Base-by-base conservation (phyloP, 2,113 vertebrate species). In the Varanus komodoensis region DNA sequence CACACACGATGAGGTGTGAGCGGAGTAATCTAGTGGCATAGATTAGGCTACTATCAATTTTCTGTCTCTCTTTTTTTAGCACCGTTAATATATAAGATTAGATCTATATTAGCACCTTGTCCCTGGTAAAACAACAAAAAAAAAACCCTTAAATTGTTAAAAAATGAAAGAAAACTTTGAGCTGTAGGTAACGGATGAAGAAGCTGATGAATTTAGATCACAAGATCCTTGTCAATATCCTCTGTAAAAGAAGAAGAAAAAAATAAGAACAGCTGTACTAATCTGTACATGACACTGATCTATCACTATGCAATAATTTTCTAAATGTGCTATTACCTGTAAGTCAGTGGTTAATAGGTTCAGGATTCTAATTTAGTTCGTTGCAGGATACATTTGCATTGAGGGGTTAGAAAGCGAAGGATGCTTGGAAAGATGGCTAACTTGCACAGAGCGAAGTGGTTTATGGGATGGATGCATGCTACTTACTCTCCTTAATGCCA, bases 401-500 rank as follows among this genome's bases (percentile, higher is more conserved):
- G 27, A 67, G 19, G 23, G 38, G 52, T 44, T 32, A 75, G 7
- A 32, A 78, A 64, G 52, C 25, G 44, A 1, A 2, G 15, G 67
- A 8, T 90, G 75, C 73, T 80, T 74, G n/a, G 15, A 32, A 3
- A 0, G 57, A 48, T 19, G 25, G 32, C n/a, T 25, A 27, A n/a
- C 27, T n/a, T 25, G 32, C 75, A 69, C 48, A 81, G 52, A 34
- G 48, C 29, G 44, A 44, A 14, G 34, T 50, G 19, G 29, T 52
- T 79, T 52, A n/a, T 88, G 4, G 1, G 1, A 27, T 1, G 9
- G 7, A 27, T 12, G 19, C 15, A 29, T 12, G 12, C 54, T 75
- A 99, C 99, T 99, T 96, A 99, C 99, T 92, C 93, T 99, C 98
- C 97, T 99, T 99, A 96, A 99, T 97, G 97, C 99, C 99, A 0